A percentile compares a stretch with the other conserved stretches of the same genome.
Evolutionary conservation across 2,797 vertebrate genomes (phyloP).

Genomic region (Naso thynnoides): DNA sequence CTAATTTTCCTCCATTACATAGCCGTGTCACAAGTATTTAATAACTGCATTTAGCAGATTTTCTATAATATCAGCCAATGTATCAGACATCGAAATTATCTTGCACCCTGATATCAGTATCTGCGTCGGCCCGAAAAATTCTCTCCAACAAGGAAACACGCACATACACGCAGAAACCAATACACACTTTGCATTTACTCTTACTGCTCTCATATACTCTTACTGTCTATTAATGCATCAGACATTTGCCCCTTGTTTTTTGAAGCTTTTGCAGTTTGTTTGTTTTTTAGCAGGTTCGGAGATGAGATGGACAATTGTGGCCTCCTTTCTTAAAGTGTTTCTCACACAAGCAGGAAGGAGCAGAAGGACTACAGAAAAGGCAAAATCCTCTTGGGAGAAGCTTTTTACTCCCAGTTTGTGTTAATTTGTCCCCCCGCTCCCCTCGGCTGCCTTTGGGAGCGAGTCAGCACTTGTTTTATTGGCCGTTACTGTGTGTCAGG

Average conservation of each 20-base stretch:
- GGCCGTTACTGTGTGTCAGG: conserved; percentile 85
- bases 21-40: too few species aligned
- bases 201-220: too few species aligned
- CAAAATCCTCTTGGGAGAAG: conserved; percentile 79
- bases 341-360: conserved; percentile 79
- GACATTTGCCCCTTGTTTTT: neutral
- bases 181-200: conserved; percentile 37
- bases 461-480: conserved; percentile 88
- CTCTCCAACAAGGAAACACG: too few species aligned
- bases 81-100: too few species aligned
- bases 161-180: conserved; percentile 35
- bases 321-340: conserved; percentile 77
- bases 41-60: too few species aligned
- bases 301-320: conserved; percentile 73
- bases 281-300: conserved; percentile 40
- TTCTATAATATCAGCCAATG: too few species aligned
- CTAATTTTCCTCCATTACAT: too few species aligned
- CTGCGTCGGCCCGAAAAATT: too few species aligned
- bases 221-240: too few species aligned
- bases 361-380: conserved; percentile 79
- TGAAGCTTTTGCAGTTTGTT: conserved; percentile 42
- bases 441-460: conserved; percentile 82
- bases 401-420: conserved; percentile 85
- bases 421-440: conserved; percentile 85
- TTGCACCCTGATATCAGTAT: too few species aligned